phyloP scores from a whole-genome alignment of 1,140 invertebrate genomes.

The Lutraria rhynchaena region DNA sequence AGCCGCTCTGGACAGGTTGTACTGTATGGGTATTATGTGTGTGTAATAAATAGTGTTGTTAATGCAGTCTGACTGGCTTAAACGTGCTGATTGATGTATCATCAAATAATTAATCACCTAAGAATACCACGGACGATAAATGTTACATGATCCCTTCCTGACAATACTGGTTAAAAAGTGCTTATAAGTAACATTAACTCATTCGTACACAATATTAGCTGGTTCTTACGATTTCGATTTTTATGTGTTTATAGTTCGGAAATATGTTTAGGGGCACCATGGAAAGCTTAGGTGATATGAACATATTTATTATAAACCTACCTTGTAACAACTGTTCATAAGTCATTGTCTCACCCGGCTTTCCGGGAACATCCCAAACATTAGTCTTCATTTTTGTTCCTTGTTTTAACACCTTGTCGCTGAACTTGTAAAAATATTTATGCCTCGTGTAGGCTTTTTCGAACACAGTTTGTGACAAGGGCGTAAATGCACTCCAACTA shows the following conservation, averaged over 20 bases:
- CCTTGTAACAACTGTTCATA: slow-evolving; percentile 75
- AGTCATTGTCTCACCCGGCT: slow-evolving; percentile 69
- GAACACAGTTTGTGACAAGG: slow-evolving; percentile 64
- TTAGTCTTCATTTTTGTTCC: slow-evolving; percentile 69
- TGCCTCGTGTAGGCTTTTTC: slow-evolving; percentile 68
- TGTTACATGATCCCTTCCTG: no score
- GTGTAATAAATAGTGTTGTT: no score
- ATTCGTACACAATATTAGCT: no score
- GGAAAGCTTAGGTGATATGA: background rate
- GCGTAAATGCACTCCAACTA: slow-evolving; percentile 68
- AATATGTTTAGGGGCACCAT: background rate
- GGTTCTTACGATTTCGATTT: no score
- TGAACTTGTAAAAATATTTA: slow-evolving; percentile 70
- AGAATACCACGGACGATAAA: no score
- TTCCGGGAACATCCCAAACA: slow-evolving; percentile 70
- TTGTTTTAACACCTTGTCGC: slow-evolving; percentile 69
- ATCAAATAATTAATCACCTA: no score
- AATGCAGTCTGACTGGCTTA: no score
- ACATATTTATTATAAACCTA: slow-evolving; percentile 39
- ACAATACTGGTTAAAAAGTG: no score
- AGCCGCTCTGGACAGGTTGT: no score
- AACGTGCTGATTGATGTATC: no score
- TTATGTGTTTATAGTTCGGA: background rate
- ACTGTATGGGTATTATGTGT: no score
- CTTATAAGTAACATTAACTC: no score